Percentiles rank a stretch among this genome's conserved stretches.
Conservation (phyloP, 2,888 invertebrate genomes). For the Ennomos fuscantarius region DNA sequence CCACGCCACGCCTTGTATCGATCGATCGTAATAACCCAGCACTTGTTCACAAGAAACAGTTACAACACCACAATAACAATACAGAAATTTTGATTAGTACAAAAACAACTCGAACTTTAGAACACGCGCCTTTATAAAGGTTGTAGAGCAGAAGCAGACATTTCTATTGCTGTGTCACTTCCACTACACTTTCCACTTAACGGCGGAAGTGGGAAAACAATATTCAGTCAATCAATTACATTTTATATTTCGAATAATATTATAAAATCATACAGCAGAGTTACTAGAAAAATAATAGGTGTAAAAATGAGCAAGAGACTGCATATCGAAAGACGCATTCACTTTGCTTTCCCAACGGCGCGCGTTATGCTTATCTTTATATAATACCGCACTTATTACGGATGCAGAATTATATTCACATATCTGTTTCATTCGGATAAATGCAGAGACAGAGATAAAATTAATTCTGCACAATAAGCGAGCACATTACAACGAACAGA, state of each 20-base stretch:
- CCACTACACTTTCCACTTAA: no score
- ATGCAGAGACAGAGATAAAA: conserved; percentile 75
- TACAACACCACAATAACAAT: conserved; percentile 47
- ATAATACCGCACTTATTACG: conserved; percentile 45
- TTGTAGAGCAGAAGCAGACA: no score
- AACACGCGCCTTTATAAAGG: no score
- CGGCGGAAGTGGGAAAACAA: no score
- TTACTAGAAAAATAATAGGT: no score
- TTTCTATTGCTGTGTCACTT: no score
- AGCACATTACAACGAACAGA: conserved; percentile 42
- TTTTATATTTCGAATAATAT: no score
- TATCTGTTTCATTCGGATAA: conserved; percentile 76
- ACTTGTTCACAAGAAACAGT: conserved; percentile 24
- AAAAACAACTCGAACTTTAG: conserved; percentile 49
- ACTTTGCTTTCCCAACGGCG: no score
- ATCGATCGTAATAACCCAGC: conserved; percentile 11
- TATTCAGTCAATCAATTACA: no score
- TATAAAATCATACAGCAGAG: no score
- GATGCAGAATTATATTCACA: conserved; percentile 57
- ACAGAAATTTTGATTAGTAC: conserved; percentile 52
- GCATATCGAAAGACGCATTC: no score
- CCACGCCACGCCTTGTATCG: neutral
- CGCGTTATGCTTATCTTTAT: conserved; percentile 41
- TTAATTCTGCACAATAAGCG: conserved; percentile 65
- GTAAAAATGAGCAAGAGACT: no score